Base-by-base conservation (phyloP, 2,113 vertebrate species). In the Hylia prasina region DNA sequence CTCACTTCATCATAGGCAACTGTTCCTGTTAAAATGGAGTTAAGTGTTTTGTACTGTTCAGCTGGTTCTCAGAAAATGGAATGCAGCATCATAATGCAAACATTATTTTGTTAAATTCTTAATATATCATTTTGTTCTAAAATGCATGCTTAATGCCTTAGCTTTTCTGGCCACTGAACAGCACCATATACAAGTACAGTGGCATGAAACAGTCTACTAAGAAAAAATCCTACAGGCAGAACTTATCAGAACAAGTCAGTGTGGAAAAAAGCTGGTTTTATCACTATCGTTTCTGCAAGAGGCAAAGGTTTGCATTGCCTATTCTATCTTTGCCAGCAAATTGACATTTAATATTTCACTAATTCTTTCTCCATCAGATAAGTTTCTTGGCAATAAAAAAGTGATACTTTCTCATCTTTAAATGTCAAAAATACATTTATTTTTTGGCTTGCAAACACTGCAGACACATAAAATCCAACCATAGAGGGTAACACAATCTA, bases 351-450 rank as follows among this genome's bases (percentile, higher is more conserved):
- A 68, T 81, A 80, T 91, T 94, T 89, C 56, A 27, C 48, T 90
- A 89, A 70, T 57, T 94, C 61, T 90, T 91, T 61, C 70, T 78
- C 30, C 51, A 95, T 91, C 93, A 93, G 94, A 93, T 96, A 97
- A 79, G 81, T 91, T 93, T 96, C 63, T 85, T 96, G 72, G 58
- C 35, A 86, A 90, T 93, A 60, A 50, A 71, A 60, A 93, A 76
- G 35, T n/a, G 42, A 89, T 58, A 90, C 28, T 79, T 92, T 77
- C 51, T 87, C 72, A 92, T 94, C 69, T 54, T 96, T 91, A 95
- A 91, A 97, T 97, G 82, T 94, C 66, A 96, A 91, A 84, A 87
- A 80, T 90, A 92, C 53, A 79, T 89, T 96, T 95, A 77, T 37
- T 93, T 93, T 79, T 96, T 97, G 63, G 91, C 85, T 85, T 69